These are phyloP conservation scores for Lithophane leautieri DNA, from an alignment of 2,888 invertebrate species.

Conservation along the genomic window DNA sequence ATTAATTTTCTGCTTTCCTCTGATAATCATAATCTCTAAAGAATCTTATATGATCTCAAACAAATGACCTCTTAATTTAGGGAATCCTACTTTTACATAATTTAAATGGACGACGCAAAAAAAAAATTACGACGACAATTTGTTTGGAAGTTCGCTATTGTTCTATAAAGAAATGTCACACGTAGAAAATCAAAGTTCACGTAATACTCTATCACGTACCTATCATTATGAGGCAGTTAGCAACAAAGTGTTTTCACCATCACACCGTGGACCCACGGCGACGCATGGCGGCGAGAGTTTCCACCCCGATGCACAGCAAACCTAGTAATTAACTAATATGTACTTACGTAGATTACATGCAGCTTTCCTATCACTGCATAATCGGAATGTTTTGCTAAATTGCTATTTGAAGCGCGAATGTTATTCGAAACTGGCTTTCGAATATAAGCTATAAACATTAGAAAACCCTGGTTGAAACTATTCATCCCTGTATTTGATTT, in stretches of 20 bases:
- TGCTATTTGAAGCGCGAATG: conserved; percentile 35
- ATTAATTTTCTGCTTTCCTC: too few relatives aligned
- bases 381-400: conserved; percentile 52
- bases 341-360: conserved; percentile 59
- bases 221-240: too few relatives aligned
- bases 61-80: neutral
- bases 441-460: conserved; percentile 2
- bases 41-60: neutral
- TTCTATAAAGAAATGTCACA: neutral
- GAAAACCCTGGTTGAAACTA: neutral
- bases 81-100: neutral
- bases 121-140: too few relatives aligned
- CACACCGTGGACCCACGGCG: conserved; percentile 67
- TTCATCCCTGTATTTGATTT: neutral
- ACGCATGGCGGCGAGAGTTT: conserved; percentile 75
- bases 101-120: too few relatives aligned
- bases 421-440: conserved; percentile 38
- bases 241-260: conserved; percentile 80
- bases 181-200: neutral
- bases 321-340: conserved; percentile 70
- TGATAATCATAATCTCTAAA: neutral
- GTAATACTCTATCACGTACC: conserved; percentile 1
- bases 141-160: too few relatives aligned
- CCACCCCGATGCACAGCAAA: conserved; percentile 77
- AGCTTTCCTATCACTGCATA: conserved; percentile 68